These are phyloP conservation scores for Camelus bactrianus DNA, from an alignment of 2,113 vertebrate species.

Conservation along the genomic window DNA sequence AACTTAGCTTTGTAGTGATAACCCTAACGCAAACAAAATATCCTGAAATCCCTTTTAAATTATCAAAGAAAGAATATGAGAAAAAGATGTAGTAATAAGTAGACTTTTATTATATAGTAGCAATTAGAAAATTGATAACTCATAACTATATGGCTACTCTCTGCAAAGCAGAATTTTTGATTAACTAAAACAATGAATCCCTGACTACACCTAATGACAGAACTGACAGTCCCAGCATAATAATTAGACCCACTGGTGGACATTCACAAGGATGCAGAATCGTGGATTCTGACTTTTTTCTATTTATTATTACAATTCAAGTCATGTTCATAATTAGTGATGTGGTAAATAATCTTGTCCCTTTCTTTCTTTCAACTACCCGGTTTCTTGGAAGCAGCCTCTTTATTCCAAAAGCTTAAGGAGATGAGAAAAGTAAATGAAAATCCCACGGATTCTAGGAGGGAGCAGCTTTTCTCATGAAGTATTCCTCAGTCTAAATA, in stretches of 20 bases:
- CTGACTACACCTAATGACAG: background rate
- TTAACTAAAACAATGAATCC: constrained; percentile 56
- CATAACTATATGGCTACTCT: background rate
- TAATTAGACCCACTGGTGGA: constrained; percentile 62
- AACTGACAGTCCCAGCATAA: constrained; percentile 46
- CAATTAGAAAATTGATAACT: constrained; percentile 65
- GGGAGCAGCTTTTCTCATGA: background rate
- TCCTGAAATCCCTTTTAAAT: constrained; percentile 66
- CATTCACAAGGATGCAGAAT: constrained; percentile 11
- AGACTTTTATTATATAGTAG: constrained; percentile 55
- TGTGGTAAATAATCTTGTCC: constrained; percentile 64
- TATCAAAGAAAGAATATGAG: constrained; percentile 50
- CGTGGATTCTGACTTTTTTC: constrained; percentile 49
- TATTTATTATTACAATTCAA: constrained; percentile 54
- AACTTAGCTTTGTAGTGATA: constrained; percentile 62
- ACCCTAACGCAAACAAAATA: constrained; percentile 61
- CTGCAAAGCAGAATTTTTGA: constrained; percentile 60
- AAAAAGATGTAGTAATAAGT: constrained; percentile 32
- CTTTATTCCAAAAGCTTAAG: constrained; percentile 28
- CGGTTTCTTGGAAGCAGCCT: constrained; percentile 42
- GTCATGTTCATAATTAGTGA: constrained; percentile 59
- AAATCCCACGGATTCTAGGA: background rate
- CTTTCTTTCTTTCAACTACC: constrained; percentile 52
- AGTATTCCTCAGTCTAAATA: background rate
- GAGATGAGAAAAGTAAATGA: background rate